Conservation (phyloP, 2,888 invertebrate genomes). For the Drosophila setosimentum region DNA sequence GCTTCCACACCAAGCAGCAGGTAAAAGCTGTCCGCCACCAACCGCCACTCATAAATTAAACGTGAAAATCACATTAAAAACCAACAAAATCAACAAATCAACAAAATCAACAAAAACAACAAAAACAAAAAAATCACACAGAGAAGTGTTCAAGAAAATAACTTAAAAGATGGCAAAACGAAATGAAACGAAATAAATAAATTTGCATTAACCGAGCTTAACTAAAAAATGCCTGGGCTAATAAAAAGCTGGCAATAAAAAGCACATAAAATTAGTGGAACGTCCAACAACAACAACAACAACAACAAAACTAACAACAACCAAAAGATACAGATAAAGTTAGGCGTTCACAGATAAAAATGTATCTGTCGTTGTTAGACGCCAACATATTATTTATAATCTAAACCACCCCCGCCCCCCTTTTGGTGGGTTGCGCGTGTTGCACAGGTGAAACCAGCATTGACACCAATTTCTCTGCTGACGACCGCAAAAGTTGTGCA, state of each 20-base stretch:
- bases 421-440: conserved; percentile 58
- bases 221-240: conserved; percentile 74
- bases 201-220: conserved; percentile 78
- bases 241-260: conserved; percentile 78
- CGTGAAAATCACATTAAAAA: conserved; percentile 49
- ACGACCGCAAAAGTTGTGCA: conserved; percentile 40
- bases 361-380: conserved; percentile 56
- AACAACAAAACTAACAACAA: neutral
- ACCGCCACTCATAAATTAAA: conserved; percentile 65
- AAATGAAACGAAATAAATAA: conserved; percentile 69
- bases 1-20: conserved; percentile 38
- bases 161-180: conserved; percentile 29
- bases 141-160: neutral
- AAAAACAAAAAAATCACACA: neutral
- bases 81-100: neutral
- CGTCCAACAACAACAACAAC: conserved; percentile 18
- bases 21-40: conserved; percentile 52
- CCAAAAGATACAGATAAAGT: conserved; percentile 17
- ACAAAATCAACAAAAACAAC: neutral
- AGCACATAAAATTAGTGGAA: conserved; percentile 76
- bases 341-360: conserved; percentile 45
- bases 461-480: conserved; percentile 43
- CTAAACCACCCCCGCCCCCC: conserved; percentile 3
- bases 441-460: conserved; percentile 65
- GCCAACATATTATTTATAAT: conserved; percentile 71